A percentile compares a stretch with the other conserved stretches of the same genome.
These are phyloP conservation scores for Odontomyia ornata DNA, from an alignment of 2,888 invertebrate species.

Conservation along the genomic window DNA sequence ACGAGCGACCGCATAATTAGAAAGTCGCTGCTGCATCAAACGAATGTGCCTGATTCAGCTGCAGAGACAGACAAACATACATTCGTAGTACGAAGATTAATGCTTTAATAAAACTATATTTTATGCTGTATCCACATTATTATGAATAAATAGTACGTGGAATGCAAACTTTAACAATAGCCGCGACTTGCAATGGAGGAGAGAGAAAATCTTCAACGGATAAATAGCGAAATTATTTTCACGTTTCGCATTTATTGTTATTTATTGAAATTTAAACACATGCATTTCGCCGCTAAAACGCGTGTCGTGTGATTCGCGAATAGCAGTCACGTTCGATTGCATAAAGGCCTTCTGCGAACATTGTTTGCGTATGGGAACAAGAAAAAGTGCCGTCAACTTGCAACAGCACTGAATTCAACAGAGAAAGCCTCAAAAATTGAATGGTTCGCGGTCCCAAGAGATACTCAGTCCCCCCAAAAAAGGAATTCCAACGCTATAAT, in stretches of 20 bases:
- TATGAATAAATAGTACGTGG: conserved; percentile 5
- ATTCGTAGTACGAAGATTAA: conserved; percentile 3
- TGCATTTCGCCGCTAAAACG: background rate
- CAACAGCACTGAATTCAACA: background rate
- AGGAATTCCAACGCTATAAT: background rate
- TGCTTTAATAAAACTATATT: background rate
- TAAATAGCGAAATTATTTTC: too few relatives aligned
- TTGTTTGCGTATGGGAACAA: conserved; percentile 3
- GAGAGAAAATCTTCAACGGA: conserved; percentile 2
- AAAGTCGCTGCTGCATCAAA: conserved; percentile 35
- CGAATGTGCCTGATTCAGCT: background rate
- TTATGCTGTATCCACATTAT: conserved; percentile 26
- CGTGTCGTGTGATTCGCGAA: background rate
- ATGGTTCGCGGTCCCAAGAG: background rate
- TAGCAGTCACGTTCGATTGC: conserved; percentile 31
- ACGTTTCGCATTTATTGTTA: conserved; percentile 10
- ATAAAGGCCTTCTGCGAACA: conserved; percentile 35
- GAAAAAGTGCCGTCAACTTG: conserved; percentile 4
- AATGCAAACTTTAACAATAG: conserved; percentile 19
- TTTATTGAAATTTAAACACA: conserved; percentile 17
- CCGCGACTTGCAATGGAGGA: background rate
- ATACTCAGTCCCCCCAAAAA: background rate
- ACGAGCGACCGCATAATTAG: conserved; percentile 41
- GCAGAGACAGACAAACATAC: too few relatives aligned
- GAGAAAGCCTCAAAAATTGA: background rate